Evolutionary conservation across 53 echinoderm and acorn worm genomes (phyloP).

Genomic region (Stichopus horrens): DNA sequence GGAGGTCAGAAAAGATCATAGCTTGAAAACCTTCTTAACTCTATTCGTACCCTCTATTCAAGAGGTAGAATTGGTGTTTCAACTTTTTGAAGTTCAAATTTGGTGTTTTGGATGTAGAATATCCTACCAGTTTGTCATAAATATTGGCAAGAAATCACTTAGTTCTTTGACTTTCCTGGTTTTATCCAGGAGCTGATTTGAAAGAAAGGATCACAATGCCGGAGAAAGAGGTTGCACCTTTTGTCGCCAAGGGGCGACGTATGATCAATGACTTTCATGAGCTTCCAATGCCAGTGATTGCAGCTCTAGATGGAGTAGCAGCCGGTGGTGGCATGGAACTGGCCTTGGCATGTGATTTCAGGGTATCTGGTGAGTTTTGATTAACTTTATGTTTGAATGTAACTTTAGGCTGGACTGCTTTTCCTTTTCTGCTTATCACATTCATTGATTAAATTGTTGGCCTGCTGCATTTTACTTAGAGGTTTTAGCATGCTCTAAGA

Average conservation of each 20-base stretch:
- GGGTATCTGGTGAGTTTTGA: conserved; percentile 64
- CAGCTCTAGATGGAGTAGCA: conserved; percentile 91
- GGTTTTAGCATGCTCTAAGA: too few species aligned
- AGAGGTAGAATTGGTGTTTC: too few species aligned
- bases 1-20: background rate
- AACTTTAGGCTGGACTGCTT: too few species aligned
- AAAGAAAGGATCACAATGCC: conserved; percentile 82
- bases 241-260: conserved; percentile 68
- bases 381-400: too few species aligned
- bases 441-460: too few species aligned
- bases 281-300: conserved; percentile 95
- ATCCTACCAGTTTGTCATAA: background rate
- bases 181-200: conserved; percentile 80
- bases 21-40: too few species aligned
- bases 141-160: background rate
- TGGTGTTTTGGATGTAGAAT: background rate
- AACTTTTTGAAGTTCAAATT: background rate
- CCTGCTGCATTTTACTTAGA: too few species aligned
- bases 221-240: conserved; percentile 85
- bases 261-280: conserved; percentile 65
- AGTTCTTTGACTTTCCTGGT: background rate
- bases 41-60: too few species aligned
- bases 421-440: too few species aligned
- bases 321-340: conserved; percentile 91
- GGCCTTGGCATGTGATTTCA: conserved; percentile 87